Percentiles rank a stretch among this genome's conserved stretches.
phyloP scores from a whole-genome alignment of 1,140 invertebrate genomes.

The Lutraria rhynchaena region DNA sequence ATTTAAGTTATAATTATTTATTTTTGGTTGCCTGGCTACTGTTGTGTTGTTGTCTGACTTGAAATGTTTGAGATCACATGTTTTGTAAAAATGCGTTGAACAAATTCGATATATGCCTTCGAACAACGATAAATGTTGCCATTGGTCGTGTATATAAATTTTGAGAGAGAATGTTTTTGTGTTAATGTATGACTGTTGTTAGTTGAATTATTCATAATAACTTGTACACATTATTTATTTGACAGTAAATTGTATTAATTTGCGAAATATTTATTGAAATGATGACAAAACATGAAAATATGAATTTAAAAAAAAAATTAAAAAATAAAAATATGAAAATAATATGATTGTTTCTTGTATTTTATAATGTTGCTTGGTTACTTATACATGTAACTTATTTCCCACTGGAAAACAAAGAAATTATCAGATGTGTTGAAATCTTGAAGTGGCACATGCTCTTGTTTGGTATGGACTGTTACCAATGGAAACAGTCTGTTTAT shows the following conservation, averaged over 20 bases:
- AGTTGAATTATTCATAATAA: no score
- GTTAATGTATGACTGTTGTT: background rate
- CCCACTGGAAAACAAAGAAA: no score
- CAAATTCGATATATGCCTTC: background rate
- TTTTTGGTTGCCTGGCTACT: background rate
- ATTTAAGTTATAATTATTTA: no score
- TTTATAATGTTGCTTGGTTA: no score
- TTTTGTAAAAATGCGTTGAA: no score
- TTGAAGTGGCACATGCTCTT: no score
- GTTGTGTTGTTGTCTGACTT: background rate
- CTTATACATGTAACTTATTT: no score
- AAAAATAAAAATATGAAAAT: conserved; percentile 28
- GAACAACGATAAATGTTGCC: background rate
- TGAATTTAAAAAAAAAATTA: conserved; percentile 5
- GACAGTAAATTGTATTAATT: conserved; percentile 20
- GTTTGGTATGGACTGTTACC: no score
- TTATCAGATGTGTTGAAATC: no score
- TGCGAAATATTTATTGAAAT: conserved; percentile 6
- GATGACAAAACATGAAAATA: conserved; percentile 5
- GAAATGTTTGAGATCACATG: background rate
- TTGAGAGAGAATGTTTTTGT: background rate
- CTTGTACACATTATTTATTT: conserved; percentile 29
- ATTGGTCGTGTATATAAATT: background rate
- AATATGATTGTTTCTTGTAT: background rate
- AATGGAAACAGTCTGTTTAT: no score